Conservation (phyloP, 2,797 vertebrate species). For the Lithobates sylvaticus region DNA sequence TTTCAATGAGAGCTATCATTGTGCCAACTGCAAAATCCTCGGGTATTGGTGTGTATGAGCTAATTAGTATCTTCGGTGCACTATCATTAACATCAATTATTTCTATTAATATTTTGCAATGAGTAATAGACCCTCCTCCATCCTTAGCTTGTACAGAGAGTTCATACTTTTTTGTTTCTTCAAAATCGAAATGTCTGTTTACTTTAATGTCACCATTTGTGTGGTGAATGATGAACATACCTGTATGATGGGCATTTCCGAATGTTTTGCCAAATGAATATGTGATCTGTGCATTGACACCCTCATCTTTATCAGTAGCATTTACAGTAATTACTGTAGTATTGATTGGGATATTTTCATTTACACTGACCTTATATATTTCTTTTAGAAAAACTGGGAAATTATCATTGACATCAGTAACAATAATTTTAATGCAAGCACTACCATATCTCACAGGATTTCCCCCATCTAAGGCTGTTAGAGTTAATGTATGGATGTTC, state of each 20-base stretch:
- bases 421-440: constrained; percentile 37
- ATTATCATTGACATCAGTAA: constrained; percentile 62
- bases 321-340: constrained; percentile 33
- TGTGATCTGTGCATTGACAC: constrained; percentile 11
- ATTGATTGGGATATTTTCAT: constrained; percentile 24
- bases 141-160: constrained; percentile 72
- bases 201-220: constrained; percentile 68
- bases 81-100: constrained; percentile 82
- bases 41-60: constrained; percentile 71
- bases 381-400: constrained; percentile 43
- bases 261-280: constrained; percentile 12
- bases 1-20: constrained; percentile 79
- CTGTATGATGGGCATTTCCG: constrained; percentile 31
- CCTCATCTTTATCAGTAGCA: constrained; percentile 47
- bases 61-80: constrained; percentile 73
- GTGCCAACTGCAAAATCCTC: constrained; percentile 73
- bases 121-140: constrained; percentile 66
- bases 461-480: constrained; percentile 23
- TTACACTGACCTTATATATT: constrained; percentile 45
- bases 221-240: constrained; percentile 61
- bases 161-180: constrained; percentile 71
- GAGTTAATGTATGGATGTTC: neutral
- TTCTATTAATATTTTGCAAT: constrained; percentile 76
- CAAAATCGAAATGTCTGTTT: constrained; percentile 67
- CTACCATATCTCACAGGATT: constrained; percentile 43